Conservation (phyloP, 2,888 invertebrate genomes). For the Cheilosia grossa region DNA sequence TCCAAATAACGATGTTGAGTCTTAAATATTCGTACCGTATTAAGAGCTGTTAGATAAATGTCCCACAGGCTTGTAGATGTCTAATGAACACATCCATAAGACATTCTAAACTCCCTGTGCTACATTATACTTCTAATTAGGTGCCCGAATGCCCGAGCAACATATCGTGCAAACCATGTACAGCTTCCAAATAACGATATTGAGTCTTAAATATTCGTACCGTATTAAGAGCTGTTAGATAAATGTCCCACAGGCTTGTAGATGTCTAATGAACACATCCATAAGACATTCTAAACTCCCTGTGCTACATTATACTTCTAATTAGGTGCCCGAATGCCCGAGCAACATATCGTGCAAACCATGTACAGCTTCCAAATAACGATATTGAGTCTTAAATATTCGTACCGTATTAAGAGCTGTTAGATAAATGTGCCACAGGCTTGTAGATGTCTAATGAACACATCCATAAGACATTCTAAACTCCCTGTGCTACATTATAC, state of each 20-base stretch:
- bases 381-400: not conserved
- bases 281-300: slow-evolving; percentile 22
- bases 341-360: too few species aligned
- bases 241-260: slow-evolving; percentile 8
- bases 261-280: not conserved
- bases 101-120: slow-evolving; percentile 33
- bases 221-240: slow-evolving; percentile 9
- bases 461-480: slow-evolving; percentile 24
- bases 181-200: slow-evolving; percentile 4
- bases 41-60: slow-evolving; percentile 13
- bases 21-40: not conserved
- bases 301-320: not conserved
- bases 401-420: slow-evolving; percentile 20
- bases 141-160: too few species aligned
- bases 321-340: too few species aligned
- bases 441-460: slow-evolving; percentile 37
- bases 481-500: slow-evolving; percentile 15
- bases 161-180: too few species aligned
- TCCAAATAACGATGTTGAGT: too few species aligned
- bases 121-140: not conserved
- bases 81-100: slow-evolving; percentile 18
- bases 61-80: slow-evolving; percentile 22
- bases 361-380: slow-evolving; percentile 14
- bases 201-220: not conserved
- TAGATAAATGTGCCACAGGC: slow-evolving; percentile 5